phyloP scores from a whole-genome alignment of 2,888 invertebrate species.

The Lacanobia wlatinum region DNA sequence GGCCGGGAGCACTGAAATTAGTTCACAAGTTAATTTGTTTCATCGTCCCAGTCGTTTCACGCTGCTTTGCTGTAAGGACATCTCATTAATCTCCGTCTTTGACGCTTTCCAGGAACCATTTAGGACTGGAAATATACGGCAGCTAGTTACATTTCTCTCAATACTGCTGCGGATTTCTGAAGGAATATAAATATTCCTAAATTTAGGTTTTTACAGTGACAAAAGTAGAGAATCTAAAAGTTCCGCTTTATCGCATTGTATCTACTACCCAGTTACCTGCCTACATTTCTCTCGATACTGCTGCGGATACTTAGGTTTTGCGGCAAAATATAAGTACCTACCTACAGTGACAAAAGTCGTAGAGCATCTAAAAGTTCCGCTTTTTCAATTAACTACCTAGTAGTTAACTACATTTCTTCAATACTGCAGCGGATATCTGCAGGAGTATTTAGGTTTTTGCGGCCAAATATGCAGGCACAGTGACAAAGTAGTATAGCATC shows the following conservation, averaged over 20 bases:
- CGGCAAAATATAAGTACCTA: neutral
- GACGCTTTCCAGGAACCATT: conserved; percentile 27
- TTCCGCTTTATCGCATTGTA: too few species aligned
- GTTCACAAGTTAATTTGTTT: conserved; percentile 56
- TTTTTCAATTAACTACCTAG: too few species aligned
- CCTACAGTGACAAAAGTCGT: neutral
- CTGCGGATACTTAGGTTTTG: neutral
- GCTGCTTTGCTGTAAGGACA: conserved; percentile 35
- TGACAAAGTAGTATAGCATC: too few species aligned
- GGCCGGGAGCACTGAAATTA: conserved; percentile 50
- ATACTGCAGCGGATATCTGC: too few species aligned
- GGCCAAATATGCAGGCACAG: neutral
- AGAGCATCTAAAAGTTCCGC: too few species aligned
- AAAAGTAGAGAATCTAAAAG: too few species aligned
- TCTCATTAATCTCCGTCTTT: conserved; percentile 57
- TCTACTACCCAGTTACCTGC: too few species aligned
- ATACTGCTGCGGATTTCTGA: too few species aligned
- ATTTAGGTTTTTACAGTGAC: neutral
- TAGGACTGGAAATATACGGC: neutral
- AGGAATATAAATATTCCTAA: too few species aligned
- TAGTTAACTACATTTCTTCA: too few species aligned
- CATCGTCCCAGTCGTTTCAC: conserved; percentile 38
- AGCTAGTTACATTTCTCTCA: too few species aligned
- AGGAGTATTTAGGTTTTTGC: neutral
- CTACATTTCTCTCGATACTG: too few species aligned